Evolutionary conservation across 2,797 vertebrate species (phyloP).

Genomic region (Pseudochirops corinnae): DNA sequence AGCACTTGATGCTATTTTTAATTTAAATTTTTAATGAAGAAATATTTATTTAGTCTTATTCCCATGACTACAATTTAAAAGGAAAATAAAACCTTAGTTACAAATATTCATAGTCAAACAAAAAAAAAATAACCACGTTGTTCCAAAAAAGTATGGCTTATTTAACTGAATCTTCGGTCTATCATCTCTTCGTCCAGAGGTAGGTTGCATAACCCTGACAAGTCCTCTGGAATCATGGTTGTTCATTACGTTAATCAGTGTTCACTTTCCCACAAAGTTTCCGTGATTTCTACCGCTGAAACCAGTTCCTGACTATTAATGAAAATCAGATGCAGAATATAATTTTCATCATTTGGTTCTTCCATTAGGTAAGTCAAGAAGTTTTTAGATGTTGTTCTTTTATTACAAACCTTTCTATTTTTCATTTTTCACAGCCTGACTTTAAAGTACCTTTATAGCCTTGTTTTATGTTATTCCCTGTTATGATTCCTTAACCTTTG

Average conservation of each 20-base stretch:
- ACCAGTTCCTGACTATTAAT: not conserved
- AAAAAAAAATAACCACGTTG: not conserved
- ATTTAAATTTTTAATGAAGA: not conserved
- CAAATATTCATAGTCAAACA: not conserved
- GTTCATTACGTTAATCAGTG: not conserved
- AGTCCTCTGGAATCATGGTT: not conserved
- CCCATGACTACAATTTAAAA: not conserved
- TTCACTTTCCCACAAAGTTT: not conserved
- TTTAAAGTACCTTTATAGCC: not conserved
- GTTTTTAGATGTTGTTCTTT: not conserved
- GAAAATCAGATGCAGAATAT: not conserved
- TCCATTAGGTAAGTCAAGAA: not conserved
- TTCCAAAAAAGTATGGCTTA: not conserved
- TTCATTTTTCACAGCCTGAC: not conserved
- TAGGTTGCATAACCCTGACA: not conserved
- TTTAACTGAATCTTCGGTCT: not conserved
- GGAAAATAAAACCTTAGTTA: not conserved
- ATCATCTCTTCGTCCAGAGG: no score
- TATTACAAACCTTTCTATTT: not conserved
- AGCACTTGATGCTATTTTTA: not conserved
- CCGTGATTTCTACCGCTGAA: not conserved
- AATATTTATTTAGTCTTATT: not conserved
- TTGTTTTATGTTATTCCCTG: not conserved
- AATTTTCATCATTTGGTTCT: not conserved
- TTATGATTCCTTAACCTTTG: not conserved